A percentile compares a stretch with the other conserved stretches of the same genome.
Evolutionary conservation across 2,113 vertebrate genomes (phyloP).

Genomic region (Setophaga petechia): DNA sequence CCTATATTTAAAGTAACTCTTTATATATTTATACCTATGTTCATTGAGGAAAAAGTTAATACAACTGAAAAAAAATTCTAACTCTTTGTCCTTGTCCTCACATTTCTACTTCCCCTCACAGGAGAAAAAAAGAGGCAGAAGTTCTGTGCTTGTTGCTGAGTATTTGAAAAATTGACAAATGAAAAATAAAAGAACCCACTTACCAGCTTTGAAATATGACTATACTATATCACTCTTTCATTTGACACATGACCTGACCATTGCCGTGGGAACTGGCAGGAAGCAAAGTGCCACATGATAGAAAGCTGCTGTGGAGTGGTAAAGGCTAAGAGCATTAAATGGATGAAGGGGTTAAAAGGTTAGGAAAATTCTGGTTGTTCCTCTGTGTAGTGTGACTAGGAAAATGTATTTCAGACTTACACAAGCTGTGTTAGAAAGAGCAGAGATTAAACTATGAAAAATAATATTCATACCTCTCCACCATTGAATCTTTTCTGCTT

Average conservation of each 20-base stretch:
- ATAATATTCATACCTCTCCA: not conserved
- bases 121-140: not conserved
- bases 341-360: constrained; percentile 22
- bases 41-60: not conserved
- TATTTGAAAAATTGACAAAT: constrained; percentile 20
- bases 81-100: not conserved
- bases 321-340: constrained; percentile 28
- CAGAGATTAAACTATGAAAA: not conserved
- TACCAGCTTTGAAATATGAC: not conserved
- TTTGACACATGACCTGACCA: constrained; percentile 12
- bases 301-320: not conserved
- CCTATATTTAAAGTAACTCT: not conserved
- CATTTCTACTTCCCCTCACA: not conserved
- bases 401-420: constrained; percentile 5
- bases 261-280: constrained; percentile 27
- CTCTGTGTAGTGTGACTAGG: not conserved
- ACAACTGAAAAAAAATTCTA: not conserved
- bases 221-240: not conserved
- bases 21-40: not conserved
- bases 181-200: constrained; percentile 26
- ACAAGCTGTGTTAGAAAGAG: not conserved
- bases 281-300: not conserved
- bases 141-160: not conserved
- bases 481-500: not conserved
- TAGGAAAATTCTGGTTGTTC: constrained; percentile 11